Conservation (phyloP, 2,888 invertebrate species). For the Apotomis capreana region DNA sequence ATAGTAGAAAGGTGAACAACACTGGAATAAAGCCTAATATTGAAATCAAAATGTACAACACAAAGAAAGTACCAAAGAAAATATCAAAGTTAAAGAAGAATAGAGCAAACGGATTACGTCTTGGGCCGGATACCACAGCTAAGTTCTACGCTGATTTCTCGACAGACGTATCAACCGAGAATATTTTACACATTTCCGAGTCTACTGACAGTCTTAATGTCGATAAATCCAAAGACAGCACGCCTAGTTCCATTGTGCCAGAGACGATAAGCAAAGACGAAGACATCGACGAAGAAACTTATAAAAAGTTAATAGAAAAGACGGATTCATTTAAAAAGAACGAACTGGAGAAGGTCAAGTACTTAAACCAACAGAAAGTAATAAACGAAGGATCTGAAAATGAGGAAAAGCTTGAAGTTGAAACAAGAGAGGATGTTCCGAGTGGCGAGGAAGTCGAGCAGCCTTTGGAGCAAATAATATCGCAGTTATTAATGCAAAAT, state of each 20-base stretch:
- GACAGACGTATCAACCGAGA: conserved; percentile 85
- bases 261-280: conserved; percentile 72
- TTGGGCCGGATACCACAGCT: conserved; percentile 80
- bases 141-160: conserved; percentile 87
- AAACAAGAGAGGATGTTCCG: conserved; percentile 56
- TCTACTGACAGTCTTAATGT: conserved; percentile 85
- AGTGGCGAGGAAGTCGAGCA: conserved; percentile 76
- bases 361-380: conserved; percentile 77
- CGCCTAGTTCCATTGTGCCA: conserved; percentile 53
- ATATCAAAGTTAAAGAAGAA: conserved; percentile 88
- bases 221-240: conserved; percentile 63
- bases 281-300: conserved; percentile 77
- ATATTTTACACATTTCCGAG: conserved; percentile 85
- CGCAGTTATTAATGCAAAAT: conserved; percentile 91
- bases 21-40: conserved; percentile 64
- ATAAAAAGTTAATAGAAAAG: conserved; percentile 77
- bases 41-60: conserved; percentile 85
- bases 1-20: conserved; percentile 56
- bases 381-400: conserved; percentile 74
- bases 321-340: conserved; percentile 82
- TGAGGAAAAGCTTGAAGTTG: conserved; percentile 65
- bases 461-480: conserved; percentile 90
- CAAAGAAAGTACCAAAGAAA: conserved; percentile 88
- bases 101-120: conserved; percentile 81
- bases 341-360: conserved; percentile 79